These are phyloP conservation scores for Lepidurus packardi DNA, from an alignment of 1,140 invertebrate genomes.

Conservation along the genomic window DNA sequence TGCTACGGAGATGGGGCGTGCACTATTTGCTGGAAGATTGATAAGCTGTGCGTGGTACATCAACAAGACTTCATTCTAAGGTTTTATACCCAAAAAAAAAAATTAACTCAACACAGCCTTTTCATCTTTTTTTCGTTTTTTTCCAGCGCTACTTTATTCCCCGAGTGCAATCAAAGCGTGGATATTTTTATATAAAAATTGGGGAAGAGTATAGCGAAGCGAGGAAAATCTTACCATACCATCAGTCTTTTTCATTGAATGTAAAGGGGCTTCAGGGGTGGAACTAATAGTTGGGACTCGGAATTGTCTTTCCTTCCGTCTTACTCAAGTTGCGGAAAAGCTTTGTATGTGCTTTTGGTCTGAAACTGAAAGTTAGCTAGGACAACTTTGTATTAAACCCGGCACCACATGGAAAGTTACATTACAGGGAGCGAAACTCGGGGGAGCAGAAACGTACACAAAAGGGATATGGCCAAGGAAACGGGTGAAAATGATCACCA, in stretches of 20 bases:
- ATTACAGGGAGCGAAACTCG: not conserved
- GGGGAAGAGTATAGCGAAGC: too few species aligned
- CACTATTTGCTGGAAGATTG: not conserved
- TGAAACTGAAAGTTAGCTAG: not conserved
- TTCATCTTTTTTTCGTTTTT: too few species aligned
- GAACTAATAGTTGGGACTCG: not conserved
- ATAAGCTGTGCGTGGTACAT: not conserved
- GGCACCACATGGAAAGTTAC: not conserved
- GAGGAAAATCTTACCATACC: too few species aligned
- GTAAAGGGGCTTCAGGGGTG: not conserved
- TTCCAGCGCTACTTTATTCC: too few species aligned
- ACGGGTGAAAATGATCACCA: not conserved
- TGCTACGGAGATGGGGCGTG: not conserved
- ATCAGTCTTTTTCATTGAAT: not conserved
- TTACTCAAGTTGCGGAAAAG: not conserved
- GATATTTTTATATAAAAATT: too few species aligned
- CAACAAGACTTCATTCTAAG: not conserved
- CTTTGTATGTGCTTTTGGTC: not conserved
- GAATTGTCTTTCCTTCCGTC: slow-evolving; percentile 1
- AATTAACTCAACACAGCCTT: too few species aligned
- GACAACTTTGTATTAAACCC: not conserved
- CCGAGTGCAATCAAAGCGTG: too few species aligned
- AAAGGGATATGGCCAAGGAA: slow-evolving; percentile 6
- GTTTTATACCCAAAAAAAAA: too few species aligned
- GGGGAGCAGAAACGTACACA: not conserved